Conservation (phyloP, 2,113 vertebrate genomes). For the Takifugu bimaculatus region DNA sequence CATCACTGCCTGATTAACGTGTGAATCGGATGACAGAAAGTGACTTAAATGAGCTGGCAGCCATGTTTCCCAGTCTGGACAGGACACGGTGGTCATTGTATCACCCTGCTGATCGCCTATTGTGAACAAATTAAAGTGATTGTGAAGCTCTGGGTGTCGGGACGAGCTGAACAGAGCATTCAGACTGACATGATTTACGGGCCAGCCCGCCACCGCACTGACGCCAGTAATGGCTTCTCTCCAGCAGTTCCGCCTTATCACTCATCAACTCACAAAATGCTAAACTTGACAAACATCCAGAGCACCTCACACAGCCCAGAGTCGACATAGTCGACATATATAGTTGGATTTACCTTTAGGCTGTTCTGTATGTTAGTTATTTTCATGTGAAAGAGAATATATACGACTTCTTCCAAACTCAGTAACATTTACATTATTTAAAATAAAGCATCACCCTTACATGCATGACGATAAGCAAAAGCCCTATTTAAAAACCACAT, state of each 20-base stretch:
- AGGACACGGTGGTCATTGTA: too few relatives aligned
- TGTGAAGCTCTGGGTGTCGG: slow-evolving; percentile 38
- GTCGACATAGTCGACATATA: not conserved
- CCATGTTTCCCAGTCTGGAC: too few relatives aligned
- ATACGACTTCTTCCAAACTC: too few relatives aligned
- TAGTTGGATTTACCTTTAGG: not conserved
- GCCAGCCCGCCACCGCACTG: slow-evolving; percentile 44
- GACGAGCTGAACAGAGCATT: slow-evolving; percentile 42
- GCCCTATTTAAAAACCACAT: too few relatives aligned
- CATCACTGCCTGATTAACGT: slow-evolving; percentile 6
- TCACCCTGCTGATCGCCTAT: slow-evolving; percentile 10
- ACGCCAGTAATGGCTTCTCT: slow-evolving; percentile 51
- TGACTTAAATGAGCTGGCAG: not conserved
- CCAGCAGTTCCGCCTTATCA: slow-evolving; percentile 42
- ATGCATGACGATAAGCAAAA: too few relatives aligned
- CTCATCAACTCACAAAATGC: slow-evolving; percentile 49
- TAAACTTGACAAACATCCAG: slow-evolving; percentile 44
- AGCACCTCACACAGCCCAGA: slow-evolving; percentile 17
- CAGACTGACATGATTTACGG: slow-evolving; percentile 56
- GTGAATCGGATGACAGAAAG: slow-evolving; percentile 2
- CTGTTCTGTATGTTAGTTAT: not conserved
- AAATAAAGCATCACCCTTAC: too few relatives aligned
- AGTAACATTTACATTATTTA: too few relatives aligned
- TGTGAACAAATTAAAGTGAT: slow-evolving; percentile 42
- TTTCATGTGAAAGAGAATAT: too few relatives aligned